Evolutionary conservation across 2,797 vertebrate species (phyloP).

Genomic region (Enteromius paludinosus): DNA sequence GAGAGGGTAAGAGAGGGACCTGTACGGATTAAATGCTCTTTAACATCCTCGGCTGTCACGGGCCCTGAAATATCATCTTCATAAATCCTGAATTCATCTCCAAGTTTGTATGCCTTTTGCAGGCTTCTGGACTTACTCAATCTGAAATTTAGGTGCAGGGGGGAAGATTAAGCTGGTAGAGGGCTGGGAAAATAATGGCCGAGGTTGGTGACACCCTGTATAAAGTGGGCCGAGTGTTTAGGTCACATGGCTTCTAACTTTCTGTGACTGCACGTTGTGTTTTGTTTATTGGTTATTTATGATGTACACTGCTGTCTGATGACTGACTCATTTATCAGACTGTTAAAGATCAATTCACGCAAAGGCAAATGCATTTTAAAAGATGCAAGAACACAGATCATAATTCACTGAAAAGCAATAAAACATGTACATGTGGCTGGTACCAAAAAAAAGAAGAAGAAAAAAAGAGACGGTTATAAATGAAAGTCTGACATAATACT

Average conservation of each 20-base stretch:
- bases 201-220: slow-evolving; percentile 68
- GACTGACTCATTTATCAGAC: slow-evolving; percentile 89
- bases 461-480: slow-evolving; percentile 75
- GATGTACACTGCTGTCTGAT: slow-evolving; percentile 82
- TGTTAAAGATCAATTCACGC: slow-evolving; percentile 94
- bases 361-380: slow-evolving; percentile 93
- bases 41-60: slow-evolving; percentile 78
- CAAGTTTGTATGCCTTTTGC: slow-evolving; percentile 78
- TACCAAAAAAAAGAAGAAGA: background rate
- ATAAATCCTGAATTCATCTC: slow-evolving; percentile 87
- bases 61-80: slow-evolving; percentile 86
- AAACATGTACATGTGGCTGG: slow-evolving; percentile 33
- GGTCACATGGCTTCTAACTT: slow-evolving; percentile 76
- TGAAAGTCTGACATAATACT: slow-evolving; percentile 75
- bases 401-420: slow-evolving; percentile 88
- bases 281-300: slow-evolving; percentile 89
- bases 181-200: slow-evolving; percentile 79
- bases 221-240: slow-evolving; percentile 71
- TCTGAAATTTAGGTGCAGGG: slow-evolving; percentile 82
- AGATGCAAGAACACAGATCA: slow-evolving; percentile 88
- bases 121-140: slow-evolving; percentile 82
- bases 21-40: slow-evolving; percentile 80
- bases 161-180: slow-evolving; percentile 80
- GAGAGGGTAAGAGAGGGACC: slow-evolving; percentile 49
- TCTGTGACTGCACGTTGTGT: slow-evolving; percentile 73